Conservation (phyloP, 2,113 vertebrate species). For the Ictidomys tridecemlineatus region DNA sequence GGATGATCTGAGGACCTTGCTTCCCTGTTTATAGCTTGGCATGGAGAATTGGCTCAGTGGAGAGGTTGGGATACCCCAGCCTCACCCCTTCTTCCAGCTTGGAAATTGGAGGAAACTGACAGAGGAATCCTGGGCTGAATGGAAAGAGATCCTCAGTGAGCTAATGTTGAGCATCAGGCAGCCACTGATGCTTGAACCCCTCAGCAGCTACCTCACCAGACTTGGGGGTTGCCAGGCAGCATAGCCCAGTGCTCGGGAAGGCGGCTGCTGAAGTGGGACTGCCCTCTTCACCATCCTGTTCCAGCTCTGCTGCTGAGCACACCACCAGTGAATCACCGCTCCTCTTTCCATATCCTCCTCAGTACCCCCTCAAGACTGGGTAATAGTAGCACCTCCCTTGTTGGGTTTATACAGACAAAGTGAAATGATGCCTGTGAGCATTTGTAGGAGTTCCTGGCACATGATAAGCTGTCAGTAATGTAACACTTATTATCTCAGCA, state of each 20-base stretch:
- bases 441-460: conserved; percentile 12
- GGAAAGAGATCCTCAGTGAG: neutral
- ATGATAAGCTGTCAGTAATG: neutral
- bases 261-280: neutral
- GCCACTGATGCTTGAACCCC: neutral
- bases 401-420: neutral
- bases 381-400: neutral
- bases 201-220: neutral
- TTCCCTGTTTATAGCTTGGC: neutral
- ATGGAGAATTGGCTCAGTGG: neutral
- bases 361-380: neutral
- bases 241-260: neutral
- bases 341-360: neutral
- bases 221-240: neutral
- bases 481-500: neutral
- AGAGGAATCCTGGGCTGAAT: neutral
- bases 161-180: neutral
- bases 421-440: neutral
- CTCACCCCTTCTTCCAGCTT: neutral
- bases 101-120: neutral
- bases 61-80: neutral
- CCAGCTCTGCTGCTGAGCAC: neutral
- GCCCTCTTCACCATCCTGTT: accelerated
- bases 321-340: neutral
- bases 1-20: neutral